phyloP scores from a whole-genome alignment of 2,888 invertebrate species.

The Xanthostigma xanthostigma region DNA sequence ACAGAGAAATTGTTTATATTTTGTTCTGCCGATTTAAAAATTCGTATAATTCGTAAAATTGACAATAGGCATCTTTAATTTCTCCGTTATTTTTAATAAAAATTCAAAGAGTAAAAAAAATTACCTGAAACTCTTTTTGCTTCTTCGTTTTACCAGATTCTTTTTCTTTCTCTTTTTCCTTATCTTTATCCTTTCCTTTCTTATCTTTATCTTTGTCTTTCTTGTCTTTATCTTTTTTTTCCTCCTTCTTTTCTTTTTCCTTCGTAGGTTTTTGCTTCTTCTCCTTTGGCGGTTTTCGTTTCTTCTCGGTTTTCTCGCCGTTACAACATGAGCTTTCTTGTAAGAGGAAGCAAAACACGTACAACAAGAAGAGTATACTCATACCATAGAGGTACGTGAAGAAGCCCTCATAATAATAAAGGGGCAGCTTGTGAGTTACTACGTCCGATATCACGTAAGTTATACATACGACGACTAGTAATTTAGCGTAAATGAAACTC shows the following conservation, averaged over 20 bases:
- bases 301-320: slow-evolving; percentile 45
- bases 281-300: slow-evolving; percentile 28
- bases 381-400: slow-evolving; percentile 88
- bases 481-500: slow-evolving; percentile 91
- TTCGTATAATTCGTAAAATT: background rate
- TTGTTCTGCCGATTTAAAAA: background rate
- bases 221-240: slow-evolving; percentile 41
- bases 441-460: slow-evolving; percentile 92
- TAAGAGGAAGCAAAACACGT: slow-evolving; percentile 87
- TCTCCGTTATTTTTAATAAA: background rate
- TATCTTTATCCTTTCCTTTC: slow-evolving; percentile 22
- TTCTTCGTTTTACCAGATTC: background rate
- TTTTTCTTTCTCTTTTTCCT: slow-evolving; percentile 20
- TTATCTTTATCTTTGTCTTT: slow-evolving; percentile 37
- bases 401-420: slow-evolving; percentile 89
- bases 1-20: no score
- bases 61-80: background rate
- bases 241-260: slow-evolving; percentile 43
- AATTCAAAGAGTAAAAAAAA: slow-evolving; percentile 12
- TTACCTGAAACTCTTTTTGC: slow-evolving; percentile 51
- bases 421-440: slow-evolving; percentile 79
- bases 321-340: slow-evolving; percentile 82
- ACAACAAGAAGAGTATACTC: slow-evolving; percentile 83
- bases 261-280: slow-evolving; percentile 24
- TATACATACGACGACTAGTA: slow-evolving; percentile 83